These are phyloP conservation scores for Anolis carolinensis DNA, from an alignment of 2,113 vertebrate species.

Conservation along the genomic window DNA sequence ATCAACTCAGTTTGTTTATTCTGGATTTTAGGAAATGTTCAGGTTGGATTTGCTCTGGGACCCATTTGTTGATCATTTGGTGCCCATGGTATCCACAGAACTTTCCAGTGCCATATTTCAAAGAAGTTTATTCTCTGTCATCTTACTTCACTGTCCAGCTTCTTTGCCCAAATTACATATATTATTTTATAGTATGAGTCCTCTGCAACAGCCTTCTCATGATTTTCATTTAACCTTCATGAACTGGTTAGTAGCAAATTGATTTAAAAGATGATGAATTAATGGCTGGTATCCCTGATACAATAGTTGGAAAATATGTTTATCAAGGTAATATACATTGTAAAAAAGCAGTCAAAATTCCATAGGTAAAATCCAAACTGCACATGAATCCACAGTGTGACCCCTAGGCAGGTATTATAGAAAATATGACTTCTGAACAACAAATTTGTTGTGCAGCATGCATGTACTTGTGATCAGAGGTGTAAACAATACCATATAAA, in stretches of 20 bases:
- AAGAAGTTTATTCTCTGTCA: too few relatives aligned
- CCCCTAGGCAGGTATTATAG: background rate
- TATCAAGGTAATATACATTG: background rate
- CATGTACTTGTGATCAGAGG: background rate
- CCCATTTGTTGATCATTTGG: too few relatives aligned
- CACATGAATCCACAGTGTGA: constrained; percentile 3
- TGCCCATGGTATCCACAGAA: too few relatives aligned
- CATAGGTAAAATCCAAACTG: constrained; percentile 11
- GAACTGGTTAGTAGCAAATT: background rate
- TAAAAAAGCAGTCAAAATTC: constrained; percentile 8
- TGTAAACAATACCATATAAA: background rate
- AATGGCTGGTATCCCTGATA: constrained; percentile 10
- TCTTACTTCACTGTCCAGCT: too few relatives aligned
- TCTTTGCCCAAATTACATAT: background rate
- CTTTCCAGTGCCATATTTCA: too few relatives aligned
- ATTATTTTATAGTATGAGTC: background rate
- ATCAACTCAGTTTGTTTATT: too few relatives aligned
- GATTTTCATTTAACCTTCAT: background rate
- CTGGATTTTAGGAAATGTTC: too few relatives aligned
- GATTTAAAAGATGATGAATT: background rate
- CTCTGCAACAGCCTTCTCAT: constrained; percentile 13
- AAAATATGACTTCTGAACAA: background rate
- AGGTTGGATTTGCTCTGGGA: too few relatives aligned
- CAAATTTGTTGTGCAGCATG: background rate
- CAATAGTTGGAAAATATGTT: background rate